Evolutionary conservation across 2,888 invertebrate genomes (phyloP), one percentile per base, ranked within the genome.

Genomic region (Saturnia japonica): DNA sequence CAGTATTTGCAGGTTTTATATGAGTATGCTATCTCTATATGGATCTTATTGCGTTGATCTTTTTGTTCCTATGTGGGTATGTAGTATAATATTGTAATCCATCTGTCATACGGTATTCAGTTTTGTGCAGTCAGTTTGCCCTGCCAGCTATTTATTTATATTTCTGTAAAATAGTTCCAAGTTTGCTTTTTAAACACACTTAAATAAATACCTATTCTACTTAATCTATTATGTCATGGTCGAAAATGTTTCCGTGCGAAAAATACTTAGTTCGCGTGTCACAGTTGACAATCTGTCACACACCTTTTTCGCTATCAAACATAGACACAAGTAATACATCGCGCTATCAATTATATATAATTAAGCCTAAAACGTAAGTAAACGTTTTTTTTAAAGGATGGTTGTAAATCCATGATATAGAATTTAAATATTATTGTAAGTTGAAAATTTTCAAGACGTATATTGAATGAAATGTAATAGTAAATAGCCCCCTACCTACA

Each of bases 191-290:
- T 19, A 4, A 47, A 47, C 16, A n/a, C n/a, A n/a, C n/a, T n/a
- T n/a, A n/a, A n/a, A n/a, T n/a, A n/a, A n/a, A n/a, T n/a, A n/a
- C n/a, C n/a, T n/a, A n/a, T n/a, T n/a, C n/a, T n/a, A n/a, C n/a
- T n/a, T n/a, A n/a, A n/a, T 19, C 6, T 60, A 60, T 60, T 75
- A 73, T 84, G 85, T 83, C 87, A 88, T 77, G 88, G 87, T 76
- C 79, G 72, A 67, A 74, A 73, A 75, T 75, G 74, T 69, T 84
- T 70, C 83, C 86, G 84, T 88, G 85, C 78, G 73, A 64, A 81
- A 82, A 81, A 77, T 71, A n/a, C n/a, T n/a, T n/a, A 71, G 74
- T 70, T 73, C 74, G 75, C 75, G 73, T 77, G 76, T 79, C 73
- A 72, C 77, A 69, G 68, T 40, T 60, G 28, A 60, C 57, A 60